Evolutionary conservation across 2,113 vertebrate genomes (phyloP).

Genomic region (Heterochromis multidens): DNA sequence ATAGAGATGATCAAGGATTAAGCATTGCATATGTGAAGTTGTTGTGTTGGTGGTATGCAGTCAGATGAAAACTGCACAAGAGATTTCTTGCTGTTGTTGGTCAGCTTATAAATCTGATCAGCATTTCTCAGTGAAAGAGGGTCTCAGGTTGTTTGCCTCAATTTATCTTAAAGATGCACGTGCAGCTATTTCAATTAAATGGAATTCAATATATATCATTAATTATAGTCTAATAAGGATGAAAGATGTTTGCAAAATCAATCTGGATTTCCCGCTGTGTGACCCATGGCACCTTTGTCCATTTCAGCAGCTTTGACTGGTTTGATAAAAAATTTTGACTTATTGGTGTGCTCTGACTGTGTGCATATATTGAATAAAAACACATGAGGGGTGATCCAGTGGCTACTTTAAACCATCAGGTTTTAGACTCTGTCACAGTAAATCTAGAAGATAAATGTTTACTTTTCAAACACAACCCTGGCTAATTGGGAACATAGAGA

Average conservation of each 20-base stretch:
- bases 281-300: neutral
- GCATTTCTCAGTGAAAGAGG: neutral
- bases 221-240: neutral
- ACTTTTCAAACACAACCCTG: conserved; percentile 49
- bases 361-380: conserved; percentile 12
- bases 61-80: neutral
- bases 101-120: neutral
- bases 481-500: conserved; percentile 28
- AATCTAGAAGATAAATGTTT: conserved; percentile 55
- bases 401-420: conserved; percentile 25
- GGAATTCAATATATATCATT: neutral
- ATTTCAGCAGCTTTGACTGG: neutral
- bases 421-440: conserved; percentile 40
- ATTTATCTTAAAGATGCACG: neutral
- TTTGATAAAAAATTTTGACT: neutral
- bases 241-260: neutral
- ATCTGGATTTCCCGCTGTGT: neutral
- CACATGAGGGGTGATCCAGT: neutral
- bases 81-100: neutral
- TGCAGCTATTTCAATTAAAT: neutral
- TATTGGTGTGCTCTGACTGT: neutral
- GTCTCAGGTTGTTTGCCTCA: neutral
- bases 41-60: neutral
- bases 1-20: neutral
- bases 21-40: neutral